Evolutionary conservation across 2,797 vertebrate genomes (phyloP).

Genomic region (Thripadectes ignobilis): DNA sequence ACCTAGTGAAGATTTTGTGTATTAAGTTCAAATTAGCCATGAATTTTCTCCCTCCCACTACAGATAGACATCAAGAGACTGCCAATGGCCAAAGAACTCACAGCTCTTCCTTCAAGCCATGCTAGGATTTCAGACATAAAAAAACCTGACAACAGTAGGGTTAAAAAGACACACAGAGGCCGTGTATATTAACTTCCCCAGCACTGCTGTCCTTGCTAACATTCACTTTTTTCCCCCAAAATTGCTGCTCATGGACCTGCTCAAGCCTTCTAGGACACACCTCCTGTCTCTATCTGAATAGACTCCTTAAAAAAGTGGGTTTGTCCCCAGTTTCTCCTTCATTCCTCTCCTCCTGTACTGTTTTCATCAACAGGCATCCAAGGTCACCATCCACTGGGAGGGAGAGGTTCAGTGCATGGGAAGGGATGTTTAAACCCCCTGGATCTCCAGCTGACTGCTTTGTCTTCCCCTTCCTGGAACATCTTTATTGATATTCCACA

Average conservation of each 20-base stretch:
- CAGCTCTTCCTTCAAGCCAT: background rate
- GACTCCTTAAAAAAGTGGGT: background rate
- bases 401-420: background rate
- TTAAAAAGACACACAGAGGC: background rate
- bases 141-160: background rate
- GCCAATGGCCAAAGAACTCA: background rate
- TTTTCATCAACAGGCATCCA: background rate
- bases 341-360: background rate
- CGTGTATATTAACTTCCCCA: background rate
- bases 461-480: background rate
- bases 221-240: background rate
- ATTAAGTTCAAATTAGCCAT: constrained; percentile 71
- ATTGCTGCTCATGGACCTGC: background rate
- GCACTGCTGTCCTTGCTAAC: background rate
- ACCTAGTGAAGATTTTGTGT: constrained; percentile 76
- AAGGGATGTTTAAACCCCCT: background rate
- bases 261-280: background rate
- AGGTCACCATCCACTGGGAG: background rate
- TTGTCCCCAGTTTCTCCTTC: background rate
- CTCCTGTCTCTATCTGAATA: background rate
- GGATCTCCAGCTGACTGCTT: background rate
- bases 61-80: background rate
- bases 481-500: background rate
- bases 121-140: background rate
- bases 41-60: background rate